Conservation (phyloP, 2,888 invertebrate genomes). For the Plebejus anna region DNA sequence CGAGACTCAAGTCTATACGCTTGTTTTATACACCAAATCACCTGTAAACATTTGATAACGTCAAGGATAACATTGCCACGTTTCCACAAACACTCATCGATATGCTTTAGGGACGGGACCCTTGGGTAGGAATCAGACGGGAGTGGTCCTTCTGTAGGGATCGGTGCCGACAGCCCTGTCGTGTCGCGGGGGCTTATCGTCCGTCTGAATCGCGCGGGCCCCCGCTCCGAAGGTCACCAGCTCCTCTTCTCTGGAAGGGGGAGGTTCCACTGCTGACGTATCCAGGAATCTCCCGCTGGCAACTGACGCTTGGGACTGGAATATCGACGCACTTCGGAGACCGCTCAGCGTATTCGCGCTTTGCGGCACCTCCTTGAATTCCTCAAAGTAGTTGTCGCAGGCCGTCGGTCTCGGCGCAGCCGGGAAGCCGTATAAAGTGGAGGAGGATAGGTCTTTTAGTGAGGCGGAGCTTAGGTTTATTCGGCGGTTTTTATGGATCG, state of each 20-base stretch:
- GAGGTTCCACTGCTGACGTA: conserved; percentile 82
- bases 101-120: conserved; percentile 67
- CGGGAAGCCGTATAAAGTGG: conserved; percentile 82
- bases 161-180: conserved; percentile 77
- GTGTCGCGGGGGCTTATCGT: conserved; percentile 57
- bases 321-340: conserved; percentile 71
- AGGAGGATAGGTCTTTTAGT: conserved; percentile 78
- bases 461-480: conserved; percentile 78
- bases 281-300: conserved; percentile 85
- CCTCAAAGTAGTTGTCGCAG: conserved; percentile 81
- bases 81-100: conserved; percentile 64
- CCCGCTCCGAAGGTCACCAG: conserved; percentile 86
- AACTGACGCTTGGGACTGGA: conserved; percentile 79
- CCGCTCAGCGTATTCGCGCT: conserved; percentile 74
- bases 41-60: conserved; percentile 29
- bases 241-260: conserved; percentile 84
- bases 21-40: conserved; percentile 62
- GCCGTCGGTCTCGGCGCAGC: conserved; percentile 82
- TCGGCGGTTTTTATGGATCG: conserved; percentile 78
- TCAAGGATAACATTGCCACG: conserved; percentile 28
- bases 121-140: conserved; percentile 69
- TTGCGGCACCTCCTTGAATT: conserved; percentile 75
- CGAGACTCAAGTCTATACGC: conserved; percentile 62
- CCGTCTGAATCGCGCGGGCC: conserved; percentile 53
- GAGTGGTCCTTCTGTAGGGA: conserved; percentile 80